A percentile compares a stretch with the other conserved stretches of the same genome.
Conservation (phyloP, 2,888 invertebrate genomes). For the Lasioglossum marginatum region DNA sequence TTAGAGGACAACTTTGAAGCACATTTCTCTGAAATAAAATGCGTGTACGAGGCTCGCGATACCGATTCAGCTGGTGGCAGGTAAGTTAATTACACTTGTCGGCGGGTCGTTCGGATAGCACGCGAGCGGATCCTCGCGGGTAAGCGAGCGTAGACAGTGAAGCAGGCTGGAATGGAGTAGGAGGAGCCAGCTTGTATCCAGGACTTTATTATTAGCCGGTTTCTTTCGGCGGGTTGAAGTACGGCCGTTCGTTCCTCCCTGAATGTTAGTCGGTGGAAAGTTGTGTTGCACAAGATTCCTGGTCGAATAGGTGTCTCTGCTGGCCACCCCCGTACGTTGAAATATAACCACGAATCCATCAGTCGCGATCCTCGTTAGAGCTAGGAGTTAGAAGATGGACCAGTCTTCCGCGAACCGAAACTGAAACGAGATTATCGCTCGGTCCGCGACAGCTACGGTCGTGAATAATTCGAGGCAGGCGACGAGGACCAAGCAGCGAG, state of each 20-base stretch:
- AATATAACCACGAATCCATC: constrained; percentile 72
- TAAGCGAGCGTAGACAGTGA: not conserved
- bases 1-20: too few relatives aligned
- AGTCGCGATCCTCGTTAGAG: constrained; percentile 56
- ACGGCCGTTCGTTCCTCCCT: constrained; percentile 10
- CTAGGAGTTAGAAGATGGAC: constrained; percentile 31
- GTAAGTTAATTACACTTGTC: constrained; percentile 57
- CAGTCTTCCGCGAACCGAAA: constrained; percentile 67
- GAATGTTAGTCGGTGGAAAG: constrained; percentile 34
- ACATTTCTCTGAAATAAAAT: too few relatives aligned
- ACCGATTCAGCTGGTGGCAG: constrained; percentile 50
- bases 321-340: constrained; percentile 52
- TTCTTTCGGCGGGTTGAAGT: constrained; percentile 21
- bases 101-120: constrained; percentile 35
- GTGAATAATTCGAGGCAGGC: constrained; percentile 74
- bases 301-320: not conserved
- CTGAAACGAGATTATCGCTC: constrained; percentile 72
- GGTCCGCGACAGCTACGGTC: constrained; percentile 57
- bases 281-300: constrained; percentile 50
- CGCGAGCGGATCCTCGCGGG: constrained; percentile 31
- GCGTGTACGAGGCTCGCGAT: constrained; percentile 7
- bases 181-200: not conserved
- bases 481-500: constrained; percentile 5
- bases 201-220: constrained; percentile 53
- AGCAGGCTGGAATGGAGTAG: constrained; percentile 4